Percentiles rank a stretch among this genome's conserved stretches.
phyloP scores from a whole-genome alignment of 2,888 invertebrate species.

The Psococerastis gibbosa region DNA sequence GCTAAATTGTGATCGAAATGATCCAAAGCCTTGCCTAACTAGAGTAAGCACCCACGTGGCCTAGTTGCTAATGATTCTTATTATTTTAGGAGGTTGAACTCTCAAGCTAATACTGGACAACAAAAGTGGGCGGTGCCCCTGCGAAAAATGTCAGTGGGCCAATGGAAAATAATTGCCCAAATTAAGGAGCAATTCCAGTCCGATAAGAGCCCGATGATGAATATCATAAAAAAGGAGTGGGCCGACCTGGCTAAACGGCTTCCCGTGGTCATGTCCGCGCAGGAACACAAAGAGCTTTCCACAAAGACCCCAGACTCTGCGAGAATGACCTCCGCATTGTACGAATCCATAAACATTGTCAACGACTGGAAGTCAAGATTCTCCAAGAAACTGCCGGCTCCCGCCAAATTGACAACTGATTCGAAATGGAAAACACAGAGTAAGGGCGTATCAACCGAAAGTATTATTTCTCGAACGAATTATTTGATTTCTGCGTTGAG shows the following conservation, averaged over 20 bases:
- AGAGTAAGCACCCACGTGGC: no score
- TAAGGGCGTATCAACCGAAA: conserved; percentile 28
- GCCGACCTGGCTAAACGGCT: conserved; percentile 30
- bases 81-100: conserved; percentile 1
- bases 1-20: no score
- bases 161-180: conserved; percentile 30
- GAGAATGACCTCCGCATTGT: conserved; percentile 11
- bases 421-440: conserved; percentile 13
- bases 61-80: background rate
- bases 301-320: conserved; percentile 14
- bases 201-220: conserved; percentile 26
- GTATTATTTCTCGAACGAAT: conserved; percentile 42
- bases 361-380: conserved; percentile 25
- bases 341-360: conserved; percentile 22
- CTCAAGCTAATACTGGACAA: background rate
- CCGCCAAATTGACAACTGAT: conserved; percentile 14
- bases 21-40: no score
- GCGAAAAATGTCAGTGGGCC: conserved; percentile 25
- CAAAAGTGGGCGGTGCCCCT: background rate
- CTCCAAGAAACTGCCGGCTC: background rate
- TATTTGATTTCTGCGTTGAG: conserved; percentile 44
- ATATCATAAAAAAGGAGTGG: conserved; percentile 31
- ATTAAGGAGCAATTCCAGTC: conserved; percentile 28
- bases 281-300: conserved; percentile 18
- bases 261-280: conserved; percentile 23